These are phyloP conservation scores for Ophonus ardosiacus DNA, from an alignment of 2,888 invertebrate species.

Conservation along the genomic window DNA sequence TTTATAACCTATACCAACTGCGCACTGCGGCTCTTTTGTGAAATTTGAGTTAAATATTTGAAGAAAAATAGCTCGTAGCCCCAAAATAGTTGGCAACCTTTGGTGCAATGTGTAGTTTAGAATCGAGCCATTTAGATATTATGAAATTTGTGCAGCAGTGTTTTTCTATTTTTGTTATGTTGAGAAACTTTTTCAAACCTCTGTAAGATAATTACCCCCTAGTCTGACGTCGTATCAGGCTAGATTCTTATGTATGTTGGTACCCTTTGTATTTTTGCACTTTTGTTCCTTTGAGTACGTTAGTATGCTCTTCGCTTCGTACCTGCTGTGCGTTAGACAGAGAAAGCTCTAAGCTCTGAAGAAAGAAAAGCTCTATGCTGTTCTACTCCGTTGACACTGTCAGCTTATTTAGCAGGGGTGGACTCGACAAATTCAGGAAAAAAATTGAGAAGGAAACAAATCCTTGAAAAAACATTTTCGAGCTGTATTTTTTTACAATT, in stretches of 20 bases:
- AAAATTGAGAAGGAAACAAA: background rate
- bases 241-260: constrained; percentile 28
- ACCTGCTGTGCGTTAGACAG: constrained; percentile 7
- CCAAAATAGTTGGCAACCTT: too few species aligned
- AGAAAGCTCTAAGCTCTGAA: background rate
- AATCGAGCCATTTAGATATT: too few species aligned
- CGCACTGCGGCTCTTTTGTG: too few species aligned
- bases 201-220: constrained; percentile 11
- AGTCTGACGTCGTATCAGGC: background rate
- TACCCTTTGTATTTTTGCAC: constrained; percentile 40
- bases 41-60: too few species aligned
- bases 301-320: too few species aligned
- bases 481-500: too few species aligned
- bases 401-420: background rate
- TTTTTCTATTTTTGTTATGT: background rate
- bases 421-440: background rate
- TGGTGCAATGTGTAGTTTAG: too few species aligned
- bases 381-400: constrained; percentile 21
- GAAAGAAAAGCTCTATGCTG: constrained; percentile 33
- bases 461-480: too few species aligned
- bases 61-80: too few species aligned
- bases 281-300: constrained; percentile 41
- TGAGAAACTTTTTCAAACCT: background rate
- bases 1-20: too few species aligned
- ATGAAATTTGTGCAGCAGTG: background rate